Base-by-base conservation (phyloP, 2,888 invertebrate species). In the Pocota personata region DNA sequence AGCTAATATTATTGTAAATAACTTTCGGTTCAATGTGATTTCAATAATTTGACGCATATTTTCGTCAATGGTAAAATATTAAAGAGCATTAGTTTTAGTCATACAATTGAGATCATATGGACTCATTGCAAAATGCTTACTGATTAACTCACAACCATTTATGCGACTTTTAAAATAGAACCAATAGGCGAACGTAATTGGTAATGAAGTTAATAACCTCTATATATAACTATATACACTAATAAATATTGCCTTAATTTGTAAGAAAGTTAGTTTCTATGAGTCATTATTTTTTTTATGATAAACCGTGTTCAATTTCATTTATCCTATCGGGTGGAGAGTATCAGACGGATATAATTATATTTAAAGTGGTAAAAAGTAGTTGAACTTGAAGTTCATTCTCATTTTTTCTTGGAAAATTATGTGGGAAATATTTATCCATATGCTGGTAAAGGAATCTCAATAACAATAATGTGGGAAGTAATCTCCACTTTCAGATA, bases 201-300 rank as follows among this genome's bases (percentile, higher is more conserved):
- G 37, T 40, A 40, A 2, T 14, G 40, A 6, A 40, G 8, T 30
- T 57, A 57, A 27, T 58, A 46, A 71, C 57, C 21, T 32, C 21
- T 58, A 57, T 71, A 48, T 72, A 60, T 72, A 60, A 50, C n/a
- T n/a, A 3, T 60, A 60, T 48, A 72, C 35, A 50, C 37, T 24
- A 58, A 24, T 72, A 16, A 72, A 72, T 19, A 60, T 72, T 72
- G 72, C 72, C 72, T 72, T 72, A 58, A 57, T 52, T 67, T 52
- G 67, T 58, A 30, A 32, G 46, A 58, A 43, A 71, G 35, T 14
- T 32, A 35, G 32, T 16, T 43, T 55, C 30, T 30, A 21, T 58
- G 32, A 58, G 58, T 71, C 71, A 46, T 71, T 69, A 30, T 57
- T 69, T 69, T 55, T 57, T 69, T 69, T 55, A n/a, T 27, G 14